Conservation (phyloP, 2,797 vertebrate genomes). For the Phalloptychus januarius region DNA sequence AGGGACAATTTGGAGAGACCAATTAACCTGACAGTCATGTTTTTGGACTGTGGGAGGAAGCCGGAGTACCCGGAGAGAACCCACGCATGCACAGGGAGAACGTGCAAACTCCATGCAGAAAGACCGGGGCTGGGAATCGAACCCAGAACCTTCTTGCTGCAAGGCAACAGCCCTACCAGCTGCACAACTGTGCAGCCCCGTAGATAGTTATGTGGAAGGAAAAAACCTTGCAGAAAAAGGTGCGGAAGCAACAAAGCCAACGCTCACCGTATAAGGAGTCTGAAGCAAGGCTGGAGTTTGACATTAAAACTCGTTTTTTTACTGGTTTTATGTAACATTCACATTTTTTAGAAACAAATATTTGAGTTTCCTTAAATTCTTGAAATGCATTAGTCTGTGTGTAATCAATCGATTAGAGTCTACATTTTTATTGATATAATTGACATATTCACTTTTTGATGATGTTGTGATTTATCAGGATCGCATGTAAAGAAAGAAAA, state of each 20-base stretch:
- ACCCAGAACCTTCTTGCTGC: too few species aligned
- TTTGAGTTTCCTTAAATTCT: neutral
- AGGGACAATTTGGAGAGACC: too few species aligned
- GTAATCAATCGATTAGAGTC: neutral
- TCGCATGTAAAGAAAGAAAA: constrained; percentile 38
- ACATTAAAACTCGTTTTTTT: neutral
- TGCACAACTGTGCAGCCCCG: too few species aligned
- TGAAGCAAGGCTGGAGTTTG: neutral
- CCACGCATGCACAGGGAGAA: too few species aligned
- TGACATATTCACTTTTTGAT: neutral
- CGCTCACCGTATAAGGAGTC: neutral
- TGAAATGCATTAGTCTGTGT: neutral
- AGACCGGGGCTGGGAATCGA: too few species aligned
- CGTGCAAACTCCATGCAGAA: too few species aligned
- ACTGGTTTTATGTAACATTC: neutral
- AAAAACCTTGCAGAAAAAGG: neutral
- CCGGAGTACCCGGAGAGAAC: too few species aligned
- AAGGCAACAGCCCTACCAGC: too few species aligned
- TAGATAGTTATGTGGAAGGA: constrained; percentile 2
- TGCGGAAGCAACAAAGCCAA: neutral
- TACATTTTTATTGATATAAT: neutral
- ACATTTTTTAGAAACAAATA: neutral
- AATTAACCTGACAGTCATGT: too few species aligned
- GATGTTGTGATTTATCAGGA: neutral
- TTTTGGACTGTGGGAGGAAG: too few species aligned